Percentiles rank a stretch among this genome's conserved stretches.
Conservation (phyloP, 2,888 invertebrate genomes). For the Drosophila birchii region DNA sequence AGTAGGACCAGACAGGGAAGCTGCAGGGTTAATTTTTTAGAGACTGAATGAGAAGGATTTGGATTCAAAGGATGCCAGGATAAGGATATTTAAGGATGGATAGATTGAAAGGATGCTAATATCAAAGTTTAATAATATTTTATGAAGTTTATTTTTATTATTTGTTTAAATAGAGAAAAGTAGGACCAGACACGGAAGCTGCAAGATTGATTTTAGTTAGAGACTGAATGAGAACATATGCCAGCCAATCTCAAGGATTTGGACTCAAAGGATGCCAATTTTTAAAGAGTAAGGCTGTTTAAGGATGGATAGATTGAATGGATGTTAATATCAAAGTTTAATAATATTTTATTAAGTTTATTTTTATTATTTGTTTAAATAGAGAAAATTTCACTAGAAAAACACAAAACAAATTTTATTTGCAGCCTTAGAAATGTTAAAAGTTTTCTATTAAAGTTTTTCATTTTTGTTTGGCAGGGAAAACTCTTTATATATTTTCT, state of each 20-base stretch:
- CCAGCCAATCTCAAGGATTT: background rate
- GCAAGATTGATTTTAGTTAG: conserved; percentile 16
- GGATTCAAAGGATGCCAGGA: no score
- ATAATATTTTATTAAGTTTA: no score
- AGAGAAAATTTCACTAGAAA: background rate
- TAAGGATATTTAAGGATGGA: no score
- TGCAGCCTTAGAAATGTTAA: background rate
- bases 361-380: no score
- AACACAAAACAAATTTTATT: background rate
- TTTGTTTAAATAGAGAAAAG: background rate
- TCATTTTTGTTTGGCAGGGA: background rate
- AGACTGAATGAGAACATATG: background rate
- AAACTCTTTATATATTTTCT: background rate
- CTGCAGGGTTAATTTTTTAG: no score
- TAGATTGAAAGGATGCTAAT: no score
- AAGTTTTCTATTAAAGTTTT: background rate
- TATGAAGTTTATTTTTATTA: no score
- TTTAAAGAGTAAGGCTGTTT: no score
- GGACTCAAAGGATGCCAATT: background rate
- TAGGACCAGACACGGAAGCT: conserved; percentile 75
- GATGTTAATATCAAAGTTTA: no score
- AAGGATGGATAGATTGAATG: background rate
- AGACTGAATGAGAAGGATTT: no score
- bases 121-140: background rate
- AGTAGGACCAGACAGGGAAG: no score